Base-by-base conservation (phyloP, 35 echinoderm and acorn worm genomes). In the Heliocidaris erythrogramma region DNA sequence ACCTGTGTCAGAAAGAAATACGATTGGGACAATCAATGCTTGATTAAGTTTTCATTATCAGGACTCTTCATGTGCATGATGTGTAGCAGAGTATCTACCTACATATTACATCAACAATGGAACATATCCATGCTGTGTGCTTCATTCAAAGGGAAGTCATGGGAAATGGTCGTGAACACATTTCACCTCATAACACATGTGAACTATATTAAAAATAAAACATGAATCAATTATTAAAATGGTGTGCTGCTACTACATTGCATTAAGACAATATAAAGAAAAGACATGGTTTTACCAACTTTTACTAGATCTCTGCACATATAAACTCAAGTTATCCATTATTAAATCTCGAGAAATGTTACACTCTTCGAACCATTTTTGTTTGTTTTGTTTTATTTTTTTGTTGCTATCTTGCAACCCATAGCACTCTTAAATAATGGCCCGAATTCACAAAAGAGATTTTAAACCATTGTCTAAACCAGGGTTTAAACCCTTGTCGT, bases 1-100 rank as follows among this genome's bases (percentile, higher is more conserved):
- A 91, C 96, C 98, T 99, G 90, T n/a, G 49, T 31, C 18, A 27
- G 8, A n/a, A 18, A 78, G 21, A 18, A n/a, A 78, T 27, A 24
- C 18, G 3, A 78, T 78, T 7, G 1, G n/a, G 8, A 78, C 7
- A 7, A 8, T 78, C 8, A 78, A 17, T 78, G n/a, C 65, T 78
- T 78, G 65, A 78, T 7, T 78, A 0, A 2, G 1, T 78, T n/a
- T 78, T 27, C 2, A 27, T 78, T n/a, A 78, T 78, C 21, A 78
- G 21, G 65, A 8, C 65, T 18, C 5, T n/a, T 21, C 21, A 18
- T 78, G 65, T 78, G 65, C 65, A 78, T 27, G 65, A 21, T n/a
- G 27, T 78, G 60, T 7, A 78, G 27, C 65, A 27, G 65, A 27
- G 65, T 78, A n/a, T 78, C 10, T 10, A 56, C 52, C 10, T 56